Base-by-base conservation (phyloP, 2,888 invertebrate genomes). In the Odiellus spinosus region DNA sequence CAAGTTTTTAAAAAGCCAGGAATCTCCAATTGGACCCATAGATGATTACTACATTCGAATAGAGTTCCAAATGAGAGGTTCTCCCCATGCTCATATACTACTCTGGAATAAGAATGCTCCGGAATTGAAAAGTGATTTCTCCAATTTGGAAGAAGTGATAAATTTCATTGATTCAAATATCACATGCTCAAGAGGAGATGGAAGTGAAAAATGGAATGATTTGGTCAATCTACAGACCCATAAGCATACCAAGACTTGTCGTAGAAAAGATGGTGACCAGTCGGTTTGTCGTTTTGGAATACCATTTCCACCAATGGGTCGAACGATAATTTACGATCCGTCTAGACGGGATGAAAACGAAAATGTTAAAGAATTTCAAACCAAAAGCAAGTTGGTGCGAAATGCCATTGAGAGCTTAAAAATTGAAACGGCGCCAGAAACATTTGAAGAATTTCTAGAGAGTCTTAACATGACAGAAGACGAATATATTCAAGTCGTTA, bases 91-190 rank as follows among this genome's bases (percentile, higher is more conserved):
- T 2, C 56, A 55, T 34, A 45, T 46, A 1, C 32, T 55, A 1
- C 34, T 56, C 10, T 57, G 55, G 55, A 15, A 53, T 1, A 14
- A 52, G 15, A 49, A 43, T 1, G 50, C 47, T 10, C 54, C 55
- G 10, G 4, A 15, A 12, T 47, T 19, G 19, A 19, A 41, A 11
- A 14, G 20, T 5, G 45, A 49, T 41, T 34, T 41, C 2, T 17
- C 12, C 11, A 42, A 38, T 17, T 12, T 52, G 12, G 35, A 43
- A 21, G 15, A 42, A 42, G 15, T 26, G 4, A 26, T 26, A 4
- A 26, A 4, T 26, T 26, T 26, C 26, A 26, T 26, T 26, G 26
- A 26, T 26, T 26, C 26, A 26, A 26, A 26, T 26, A 26, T 26
- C 8, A 6, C 26, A 6, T 26, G 26, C 26, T 26, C 26, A 8